Conservation (phyloP, 1,140 invertebrate species). For the Dermatophagoides farinae region DNA sequence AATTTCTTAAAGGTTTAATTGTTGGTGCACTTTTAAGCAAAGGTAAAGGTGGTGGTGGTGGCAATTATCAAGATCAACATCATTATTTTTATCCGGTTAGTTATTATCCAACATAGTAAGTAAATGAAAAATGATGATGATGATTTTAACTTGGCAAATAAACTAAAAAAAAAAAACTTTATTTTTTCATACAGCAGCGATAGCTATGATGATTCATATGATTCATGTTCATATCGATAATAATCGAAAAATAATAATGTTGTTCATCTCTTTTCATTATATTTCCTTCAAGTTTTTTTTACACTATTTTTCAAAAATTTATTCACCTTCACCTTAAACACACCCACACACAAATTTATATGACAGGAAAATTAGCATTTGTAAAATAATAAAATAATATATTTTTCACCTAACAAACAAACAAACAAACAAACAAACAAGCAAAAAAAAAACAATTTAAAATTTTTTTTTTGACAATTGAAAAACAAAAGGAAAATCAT, state of each 20-base stretch:
- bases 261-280: background rate
- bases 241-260: background rate
- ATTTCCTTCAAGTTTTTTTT: background rate
- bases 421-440: background rate
- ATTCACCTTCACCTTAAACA: no score
- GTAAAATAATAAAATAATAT: background rate
- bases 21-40: background rate
- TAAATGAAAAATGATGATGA: background rate
- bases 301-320: background rate
- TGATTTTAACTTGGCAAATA: background rate
- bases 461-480: background rate
- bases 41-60: background rate
- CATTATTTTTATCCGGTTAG: slow-evolving; percentile 4
- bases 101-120: background rate
- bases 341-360: no score
- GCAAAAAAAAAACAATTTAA: background rate
- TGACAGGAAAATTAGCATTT: no score
- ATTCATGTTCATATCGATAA: no score
- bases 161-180: background rate
- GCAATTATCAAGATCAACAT: background rate
- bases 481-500: background rate
- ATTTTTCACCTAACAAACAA: background rate
- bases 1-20: slow-evolving; percentile 3
- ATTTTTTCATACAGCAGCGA: no score
- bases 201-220: no score